Conservation (phyloP, 2,888 invertebrate genomes). For the Meliscaeva auricollis region DNA sequence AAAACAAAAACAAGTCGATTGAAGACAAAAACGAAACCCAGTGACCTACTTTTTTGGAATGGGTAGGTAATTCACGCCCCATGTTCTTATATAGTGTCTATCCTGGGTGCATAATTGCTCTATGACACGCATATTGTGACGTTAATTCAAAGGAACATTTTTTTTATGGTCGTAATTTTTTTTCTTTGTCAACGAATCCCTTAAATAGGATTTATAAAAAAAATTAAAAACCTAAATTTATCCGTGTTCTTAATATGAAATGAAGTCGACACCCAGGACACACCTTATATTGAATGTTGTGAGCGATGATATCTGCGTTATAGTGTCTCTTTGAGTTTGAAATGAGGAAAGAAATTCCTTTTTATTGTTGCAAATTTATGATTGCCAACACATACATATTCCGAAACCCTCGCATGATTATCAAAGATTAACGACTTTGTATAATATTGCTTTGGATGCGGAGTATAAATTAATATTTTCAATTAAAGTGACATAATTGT, state of each 20-base stretch:
- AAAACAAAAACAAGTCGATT: neutral
- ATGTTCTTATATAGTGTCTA: constrained; percentile 3
- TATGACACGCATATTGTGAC: constrained; percentile 23
- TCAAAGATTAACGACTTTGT: constrained; percentile 31
- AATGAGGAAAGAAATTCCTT: constrained; percentile 23
- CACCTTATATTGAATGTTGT: constrained; percentile 3
- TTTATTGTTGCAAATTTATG: constrained; percentile 42
- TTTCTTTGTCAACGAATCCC: neutral
- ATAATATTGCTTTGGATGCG: neutral
- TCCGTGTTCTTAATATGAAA: constrained; percentile 11
- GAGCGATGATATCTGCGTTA: neutral
- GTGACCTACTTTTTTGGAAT: constrained; percentile 26
- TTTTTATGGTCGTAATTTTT: neutral
- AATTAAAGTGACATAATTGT: constrained; percentile 26
- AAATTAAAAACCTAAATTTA: constrained; percentile 3
- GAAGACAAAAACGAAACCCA: constrained; percentile 22
- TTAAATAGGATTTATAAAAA: constrained; percentile 7
- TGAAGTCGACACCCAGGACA: neutral
- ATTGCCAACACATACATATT: constrained; percentile 20
- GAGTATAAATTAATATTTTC: constrained; percentile 26
- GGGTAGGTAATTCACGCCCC: constrained; percentile 1
- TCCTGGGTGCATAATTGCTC: constrained; percentile 18
- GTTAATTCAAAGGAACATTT: neutral
- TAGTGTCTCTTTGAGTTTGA: neutral
- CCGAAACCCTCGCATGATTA: constrained; percentile 35